A percentile compares a stretch with the other conserved stretches of the same genome.
phyloP scores from a whole-genome alignment of 2,797 vertebrate genomes.

The Lacerta bilineata region DNA sequence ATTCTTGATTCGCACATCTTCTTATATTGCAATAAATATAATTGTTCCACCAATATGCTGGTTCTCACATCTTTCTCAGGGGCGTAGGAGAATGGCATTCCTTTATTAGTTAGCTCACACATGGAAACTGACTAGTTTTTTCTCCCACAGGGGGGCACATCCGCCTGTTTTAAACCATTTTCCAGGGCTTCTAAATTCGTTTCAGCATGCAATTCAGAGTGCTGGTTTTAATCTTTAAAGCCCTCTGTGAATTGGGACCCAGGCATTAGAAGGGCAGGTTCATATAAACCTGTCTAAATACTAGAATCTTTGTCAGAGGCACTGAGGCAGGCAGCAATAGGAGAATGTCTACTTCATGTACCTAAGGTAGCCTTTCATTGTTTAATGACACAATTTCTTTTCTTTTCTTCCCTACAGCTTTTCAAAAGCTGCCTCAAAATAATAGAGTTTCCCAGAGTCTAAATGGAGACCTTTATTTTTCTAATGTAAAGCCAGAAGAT shows the following conservation, averaged over 20 bases:
- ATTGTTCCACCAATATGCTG: no score
- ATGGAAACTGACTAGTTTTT: no score
- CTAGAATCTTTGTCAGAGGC: not conserved
- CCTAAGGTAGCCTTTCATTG: not conserved
- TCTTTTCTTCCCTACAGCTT: slow-evolving; percentile 82
- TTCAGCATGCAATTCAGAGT: not conserved
- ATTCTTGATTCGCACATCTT: no score
- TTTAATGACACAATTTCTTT: not conserved
- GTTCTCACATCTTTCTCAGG: no score
- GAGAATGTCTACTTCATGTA: not conserved
- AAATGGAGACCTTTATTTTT: slow-evolving; percentile 98
- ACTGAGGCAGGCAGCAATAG: no score
- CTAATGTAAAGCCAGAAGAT: slow-evolving; percentile 91
- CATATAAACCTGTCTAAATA: not conserved
- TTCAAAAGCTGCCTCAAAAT: slow-evolving; percentile 93
- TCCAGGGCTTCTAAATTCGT: no score
- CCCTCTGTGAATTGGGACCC: no score
- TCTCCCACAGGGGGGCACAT: no score
- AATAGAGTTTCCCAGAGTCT: slow-evolving; percentile 94
- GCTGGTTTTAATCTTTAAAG: not conserved
- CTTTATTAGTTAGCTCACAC: no score
- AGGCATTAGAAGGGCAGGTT: not conserved
- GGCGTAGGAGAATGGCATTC: no score
- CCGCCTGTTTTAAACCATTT: no score
- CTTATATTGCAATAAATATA: no score